Percentiles rank a stretch among this genome's conserved stretches.
phyloP scores from a whole-genome alignment of 2,113 vertebrate genomes.

The Syrrhaptes paradoxus region DNA sequence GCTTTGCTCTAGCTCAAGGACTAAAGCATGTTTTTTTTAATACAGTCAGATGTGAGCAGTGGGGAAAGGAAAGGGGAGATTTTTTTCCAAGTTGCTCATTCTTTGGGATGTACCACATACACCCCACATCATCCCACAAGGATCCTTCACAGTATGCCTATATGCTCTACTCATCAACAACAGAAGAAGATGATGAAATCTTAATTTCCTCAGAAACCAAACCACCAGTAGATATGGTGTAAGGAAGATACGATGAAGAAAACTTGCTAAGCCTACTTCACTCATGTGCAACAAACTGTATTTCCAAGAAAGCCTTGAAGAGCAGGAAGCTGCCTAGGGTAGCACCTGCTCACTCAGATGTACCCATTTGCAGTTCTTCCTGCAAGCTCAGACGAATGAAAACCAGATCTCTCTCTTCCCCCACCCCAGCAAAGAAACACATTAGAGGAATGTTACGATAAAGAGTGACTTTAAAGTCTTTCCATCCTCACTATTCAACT shows the following conservation, averaged over 20 bases:
- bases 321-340: background rate
- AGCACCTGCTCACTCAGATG: background rate
- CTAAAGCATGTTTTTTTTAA: background rate
- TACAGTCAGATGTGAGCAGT: background rate
- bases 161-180: background rate
- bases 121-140: background rate
- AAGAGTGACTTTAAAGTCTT: background rate
- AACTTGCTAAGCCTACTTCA: background rate
- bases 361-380: too few relatives aligned
- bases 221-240: background rate
- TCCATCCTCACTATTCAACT: background rate
- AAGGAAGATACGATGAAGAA: background rate
- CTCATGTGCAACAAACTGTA: fast-evolving
- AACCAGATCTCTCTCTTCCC: too few relatives aligned
- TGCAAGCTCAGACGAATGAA: background rate
- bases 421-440: background rate
- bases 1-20: background rate
- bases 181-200: background rate
- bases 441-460: background rate
- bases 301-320: background rate
- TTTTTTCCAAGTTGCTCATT: background rate
- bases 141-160: background rate
- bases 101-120: background rate
- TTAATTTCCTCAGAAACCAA: background rate
- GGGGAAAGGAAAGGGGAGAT: background rate